Base-by-base conservation (phyloP, 1,140 invertebrate species). In the Trichonephila clavata region DNA sequence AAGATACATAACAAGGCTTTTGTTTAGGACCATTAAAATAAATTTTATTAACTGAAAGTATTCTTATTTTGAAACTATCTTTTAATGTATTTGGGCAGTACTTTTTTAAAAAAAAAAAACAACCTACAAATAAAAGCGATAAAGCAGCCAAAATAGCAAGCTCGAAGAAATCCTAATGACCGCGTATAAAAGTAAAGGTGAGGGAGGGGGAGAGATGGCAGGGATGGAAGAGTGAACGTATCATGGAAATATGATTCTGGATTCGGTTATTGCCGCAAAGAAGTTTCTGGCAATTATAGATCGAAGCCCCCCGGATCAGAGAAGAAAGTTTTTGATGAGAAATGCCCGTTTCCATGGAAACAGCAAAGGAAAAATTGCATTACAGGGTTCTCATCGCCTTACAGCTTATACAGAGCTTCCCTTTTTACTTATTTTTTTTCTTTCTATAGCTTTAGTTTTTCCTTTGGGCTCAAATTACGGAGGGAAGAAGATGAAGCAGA, bases 211-310 rank as follows among this genome's bases (percentile, higher is more conserved):
- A 39, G 10, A 77, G n/a, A 13, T 13, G 83, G 71, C 5, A 8
- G 61, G 32, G 39, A 65, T 21, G 88, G 57, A 50, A 77, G 77
- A 21, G 57, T 16, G 80, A 91, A 80, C 68, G 77, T 92, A 92
- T 92, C 91, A 92, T 86, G 84, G 91, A 92, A 92, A 92, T 92
- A 92, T 92, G 91, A 92, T 86, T 92, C 91, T 92, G 91, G 90
- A 91, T 91, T 91, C 90, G 60, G 90, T 86, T 86, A 92, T 86
- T 86, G 91, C 91, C 61, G 84, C 61, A 86, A 80, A 92, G 84
- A 92, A 92, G 91, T 92, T 92, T 84, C 91, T 92, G 91, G 91
- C 91, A 92, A 92, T 92, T 92, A 92, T 92, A 92, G 91, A 92
- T 92, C 91, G 91, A 92, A 92, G 91, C 91, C 91, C 91, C 83